A percentile compares a stretch with the other conserved stretches of the same genome.
Evolutionary conservation across 2,888 invertebrate genomes (phyloP).

Genomic region (Drosophila nigritarsus): DNA sequence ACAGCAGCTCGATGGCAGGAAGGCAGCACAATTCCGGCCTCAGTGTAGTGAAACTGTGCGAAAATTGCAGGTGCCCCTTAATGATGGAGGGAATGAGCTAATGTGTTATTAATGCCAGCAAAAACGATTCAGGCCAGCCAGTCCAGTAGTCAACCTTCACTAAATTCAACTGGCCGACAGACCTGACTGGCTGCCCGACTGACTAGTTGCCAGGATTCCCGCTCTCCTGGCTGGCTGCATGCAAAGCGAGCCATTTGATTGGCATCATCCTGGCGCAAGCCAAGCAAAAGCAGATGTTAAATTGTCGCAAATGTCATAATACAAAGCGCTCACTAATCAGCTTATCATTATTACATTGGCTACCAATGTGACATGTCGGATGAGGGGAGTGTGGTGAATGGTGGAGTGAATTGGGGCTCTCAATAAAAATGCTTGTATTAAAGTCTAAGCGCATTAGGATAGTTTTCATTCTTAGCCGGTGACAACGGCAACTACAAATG

Average conservation of each 20-base stretch:
- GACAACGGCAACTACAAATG: constrained; percentile 14
- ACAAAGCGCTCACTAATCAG: constrained; percentile 69
- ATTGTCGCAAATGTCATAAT: constrained; percentile 69
- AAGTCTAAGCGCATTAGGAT: constrained; percentile 50
- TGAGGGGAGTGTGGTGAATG: not conserved
- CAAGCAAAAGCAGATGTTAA: constrained; percentile 32
- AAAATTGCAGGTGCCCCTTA: constrained; percentile 65
- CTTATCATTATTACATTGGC: constrained; percentile 73
- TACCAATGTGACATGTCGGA: constrained; percentile 1
- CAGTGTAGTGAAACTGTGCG: constrained; percentile 49
- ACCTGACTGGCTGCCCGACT: not conserved
- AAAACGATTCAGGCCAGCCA: constrained; percentile 23
- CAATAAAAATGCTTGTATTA: constrained; percentile 61
- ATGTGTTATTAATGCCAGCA: constrained; percentile 61
- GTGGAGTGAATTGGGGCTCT: constrained; percentile 1
- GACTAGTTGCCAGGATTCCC: not conserved
- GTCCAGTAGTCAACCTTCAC: constrained; percentile 2
- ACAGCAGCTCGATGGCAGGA: not conserved
- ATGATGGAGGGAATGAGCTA: constrained; percentile 78
- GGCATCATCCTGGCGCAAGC: constrained; percentile 13
- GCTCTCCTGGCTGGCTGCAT: constrained; percentile 13
- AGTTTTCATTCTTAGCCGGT: constrained; percentile 22
- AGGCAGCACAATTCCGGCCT: not conserved
- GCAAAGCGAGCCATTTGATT: constrained; percentile 38
- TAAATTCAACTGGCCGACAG: constrained; percentile 3